Base-by-base conservation (phyloP, 1,140 invertebrate genomes). In the Epicauta chinensis region DNA sequence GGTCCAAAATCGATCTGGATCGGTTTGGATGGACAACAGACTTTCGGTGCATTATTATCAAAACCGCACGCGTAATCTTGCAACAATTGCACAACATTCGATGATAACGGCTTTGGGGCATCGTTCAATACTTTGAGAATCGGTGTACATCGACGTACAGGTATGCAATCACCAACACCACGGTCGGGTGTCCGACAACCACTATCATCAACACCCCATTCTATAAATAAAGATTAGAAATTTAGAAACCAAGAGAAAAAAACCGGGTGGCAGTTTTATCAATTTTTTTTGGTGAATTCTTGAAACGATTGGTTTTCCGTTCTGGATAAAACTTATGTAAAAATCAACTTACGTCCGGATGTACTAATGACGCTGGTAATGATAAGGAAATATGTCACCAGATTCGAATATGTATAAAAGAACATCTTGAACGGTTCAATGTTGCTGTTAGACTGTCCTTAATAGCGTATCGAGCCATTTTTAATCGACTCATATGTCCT, bases 41-140 rank as follows among this genome's bases (percentile, higher is more conserved):
- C 75, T 67, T 74, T 74, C 0, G 75, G 67, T 13, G 44, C 48
- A 0, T 34, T 60, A 0, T 65, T 68, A 0, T 74, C 67, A 46
- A 66, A 75, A 23, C 76, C 77, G 41, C 78, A 81, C 3, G 71
- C 66, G 1, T 72, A 72, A 1, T 63, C 40, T 16, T 60, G 55
- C 2, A 81, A 43, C 5, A 58, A 61, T 3, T 61, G 29, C 1
- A 62, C 2, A 13, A 42, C 36, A 2, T 54, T 23, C 4, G 47
- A 3, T 0, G 66, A 36, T 34, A 73, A 7, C 0, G 74, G 75
- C 53, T 60, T 68, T 35, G 62, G 59, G 4, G 58, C 47, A 9
- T 47, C 50, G 9, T 14, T 6, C 63, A 29, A 1, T 58, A 51
- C 2, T 49, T 40, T 5, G 7, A 3, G 40, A 23, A 71, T 59